These are phyloP conservation scores for Neocrepidodera transversa DNA, from an alignment of 2,888 invertebrate species.

Conservation along the genomic window DNA sequence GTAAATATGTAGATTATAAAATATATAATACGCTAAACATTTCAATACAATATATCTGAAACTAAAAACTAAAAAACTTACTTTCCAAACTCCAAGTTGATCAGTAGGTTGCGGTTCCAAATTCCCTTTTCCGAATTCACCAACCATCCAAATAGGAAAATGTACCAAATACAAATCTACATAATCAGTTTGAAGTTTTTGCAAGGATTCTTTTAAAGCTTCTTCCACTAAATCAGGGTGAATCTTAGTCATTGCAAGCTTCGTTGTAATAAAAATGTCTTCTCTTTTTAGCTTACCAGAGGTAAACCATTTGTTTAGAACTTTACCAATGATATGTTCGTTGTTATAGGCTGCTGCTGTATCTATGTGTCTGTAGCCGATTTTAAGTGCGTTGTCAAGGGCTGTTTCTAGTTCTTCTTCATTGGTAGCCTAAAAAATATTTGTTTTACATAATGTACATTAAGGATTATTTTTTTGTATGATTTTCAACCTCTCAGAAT, in stretches of 20 bases:
- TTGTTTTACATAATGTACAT: neutral
- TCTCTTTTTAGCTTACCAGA: slow-evolving; percentile 72
- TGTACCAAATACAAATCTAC: slow-evolving; percentile 83
- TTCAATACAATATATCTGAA: no score
- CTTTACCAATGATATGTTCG: slow-evolving; percentile 75
- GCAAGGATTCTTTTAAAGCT: slow-evolving; percentile 69
- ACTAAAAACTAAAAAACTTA: slow-evolving; percentile 49
- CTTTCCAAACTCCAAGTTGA: slow-evolving; percentile 75
- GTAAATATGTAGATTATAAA: neutral
- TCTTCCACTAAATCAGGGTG: slow-evolving; percentile 63
- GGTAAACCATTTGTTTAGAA: slow-evolving; percentile 73
- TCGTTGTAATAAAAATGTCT: slow-evolving; percentile 78
- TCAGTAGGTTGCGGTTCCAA: slow-evolving; percentile 68
- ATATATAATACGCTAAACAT: no score
- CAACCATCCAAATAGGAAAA: slow-evolving; percentile 71
- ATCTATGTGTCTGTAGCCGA: slow-evolving; percentile 83
- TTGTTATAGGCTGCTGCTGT: slow-evolving; percentile 78
- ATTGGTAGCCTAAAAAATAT: slow-evolving; percentile 67
- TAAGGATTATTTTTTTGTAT: neutral
- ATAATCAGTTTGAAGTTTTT: slow-evolving; percentile 75
- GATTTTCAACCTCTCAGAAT: no score
- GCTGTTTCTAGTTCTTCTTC: slow-evolving; percentile 68
- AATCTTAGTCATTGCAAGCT: slow-evolving; percentile 1
- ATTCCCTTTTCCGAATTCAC: slow-evolving; percentile 63
- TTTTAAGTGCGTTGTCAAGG: slow-evolving; percentile 70